Evolutionary conservation across 2,888 invertebrate genomes (phyloP), one percentile per base, ranked within the genome.

Genomic region (Zaprionus obscuricornis): DNA sequence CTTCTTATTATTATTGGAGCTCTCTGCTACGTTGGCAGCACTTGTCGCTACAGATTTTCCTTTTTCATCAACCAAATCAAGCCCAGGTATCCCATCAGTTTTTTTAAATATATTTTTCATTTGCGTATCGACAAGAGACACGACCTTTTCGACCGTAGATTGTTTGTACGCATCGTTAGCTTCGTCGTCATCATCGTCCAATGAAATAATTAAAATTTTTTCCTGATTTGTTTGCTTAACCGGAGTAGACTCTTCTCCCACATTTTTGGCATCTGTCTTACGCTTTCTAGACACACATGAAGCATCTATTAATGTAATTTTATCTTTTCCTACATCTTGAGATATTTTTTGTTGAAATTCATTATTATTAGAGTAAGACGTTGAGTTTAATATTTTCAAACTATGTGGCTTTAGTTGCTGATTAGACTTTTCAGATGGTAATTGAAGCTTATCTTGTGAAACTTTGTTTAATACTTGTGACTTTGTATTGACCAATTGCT

Each of bases 71-170:
- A 94, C 93, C 58, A 95, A 91, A 91, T 95, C 95, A 54, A 95
- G 91, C 0, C 95, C 95, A 6, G 95, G 95, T 83, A 95, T 95
- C 31, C 93, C 93, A 29, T 79, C 88, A 7, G 55, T 74, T 56
- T 86, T 83, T 47, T 87, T 87, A 42, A 90, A 88, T 2, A 90
- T 79, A 29, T 83, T 87, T 7, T 78, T 69, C 56, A 88, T 77
- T 8, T 64, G 42, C 11, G 67, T 55, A 7, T 66, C 56, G 2
- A 18, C 18, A 11, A 18, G 26, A 1, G 47, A 3, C 2, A 14
- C 39, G 3, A 20, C 20, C 0, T 27, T 22, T 5, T 55, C 29
- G 2, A 22, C 36, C 17, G 14, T 2, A 16, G 11, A 5, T 16
- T 5, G 11, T 14, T 14, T 18, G 2, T 1, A 31, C 5, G 20